phyloP scores from a whole-genome alignment of 2,113 vertebrate genomes.

The Pachypanchax playfairii region DNA sequence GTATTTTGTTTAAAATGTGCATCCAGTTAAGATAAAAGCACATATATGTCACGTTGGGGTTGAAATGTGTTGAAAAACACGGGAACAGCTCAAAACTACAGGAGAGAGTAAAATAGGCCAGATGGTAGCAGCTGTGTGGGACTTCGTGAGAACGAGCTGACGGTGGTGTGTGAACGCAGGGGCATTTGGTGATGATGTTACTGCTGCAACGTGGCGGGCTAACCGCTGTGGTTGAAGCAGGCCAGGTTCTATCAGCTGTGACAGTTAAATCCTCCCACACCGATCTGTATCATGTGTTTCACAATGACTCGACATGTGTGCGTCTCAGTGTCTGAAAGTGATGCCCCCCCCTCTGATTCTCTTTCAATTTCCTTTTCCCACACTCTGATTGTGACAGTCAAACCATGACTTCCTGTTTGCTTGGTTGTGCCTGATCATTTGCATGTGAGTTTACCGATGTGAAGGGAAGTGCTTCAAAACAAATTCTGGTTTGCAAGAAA shows the following conservation, averaged over 20 bases:
- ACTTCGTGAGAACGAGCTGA: slow-evolving; percentile 53
- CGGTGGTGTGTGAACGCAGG: slow-evolving; percentile 46
- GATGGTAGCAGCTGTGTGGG: slow-evolving; percentile 45
- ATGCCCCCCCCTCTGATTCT: slow-evolving; percentile 22
- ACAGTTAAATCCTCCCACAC: slow-evolving; percentile 54
- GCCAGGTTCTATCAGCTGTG: slow-evolving; percentile 53
- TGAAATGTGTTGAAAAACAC: background rate
- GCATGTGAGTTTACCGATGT: slow-evolving; percentile 4
- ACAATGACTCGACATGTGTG: slow-evolving; percentile 53
- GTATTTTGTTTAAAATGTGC: no score
- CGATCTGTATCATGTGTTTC: slow-evolving; percentile 55
- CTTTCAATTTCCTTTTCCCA: slow-evolving; percentile 55
- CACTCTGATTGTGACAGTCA: slow-evolving; percentile 34
- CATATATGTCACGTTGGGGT: no score
- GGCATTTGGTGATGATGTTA: slow-evolving; percentile 59
- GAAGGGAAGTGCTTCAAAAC: slow-evolving; percentile 8
- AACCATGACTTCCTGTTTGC: slow-evolving; percentile 28
- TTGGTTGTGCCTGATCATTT: slow-evolving; percentile 12
- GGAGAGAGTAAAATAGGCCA: slow-evolving; percentile 31
- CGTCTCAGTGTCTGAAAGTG: slow-evolving; percentile 39
- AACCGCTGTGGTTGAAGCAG: slow-evolving; percentile 50
- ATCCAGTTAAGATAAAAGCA: no score
- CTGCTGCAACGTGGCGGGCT: slow-evolving; percentile 39
- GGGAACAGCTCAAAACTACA: background rate
- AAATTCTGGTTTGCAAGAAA: slow-evolving; percentile 21